Evolutionary conservation across 2,113 vertebrate genomes (phyloP).

Genomic region (Rhinoderma darwinii): DNA sequence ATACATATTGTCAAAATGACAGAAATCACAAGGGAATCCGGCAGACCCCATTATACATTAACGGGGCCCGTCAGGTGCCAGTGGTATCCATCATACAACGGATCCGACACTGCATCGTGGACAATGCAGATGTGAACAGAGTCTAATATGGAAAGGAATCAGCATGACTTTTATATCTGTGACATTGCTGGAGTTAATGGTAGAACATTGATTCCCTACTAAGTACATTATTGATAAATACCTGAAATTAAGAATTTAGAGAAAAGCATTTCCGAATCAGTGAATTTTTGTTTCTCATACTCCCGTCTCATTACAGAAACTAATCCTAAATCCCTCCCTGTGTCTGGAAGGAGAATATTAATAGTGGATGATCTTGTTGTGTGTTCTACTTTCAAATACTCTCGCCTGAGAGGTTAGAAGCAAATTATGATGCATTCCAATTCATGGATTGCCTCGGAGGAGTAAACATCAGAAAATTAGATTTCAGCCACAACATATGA

Average conservation of each 20-base stretch:
- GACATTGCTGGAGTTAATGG: not conserved
- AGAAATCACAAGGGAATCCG: too few species aligned
- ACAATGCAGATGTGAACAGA: too few species aligned
- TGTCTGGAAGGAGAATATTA: conserved; percentile 46
- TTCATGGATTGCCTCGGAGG: conserved; percentile 23
- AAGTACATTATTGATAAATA: conserved; percentile 14
- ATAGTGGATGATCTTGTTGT: conserved; percentile 40
- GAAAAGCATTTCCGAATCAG: conserved; percentile 26
- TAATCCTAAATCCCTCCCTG: not conserved
- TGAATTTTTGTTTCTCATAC: conserved; percentile 23
- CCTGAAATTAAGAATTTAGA: conserved; percentile 39
- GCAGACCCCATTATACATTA: too few species aligned
- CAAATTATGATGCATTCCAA: conserved; percentile 25
- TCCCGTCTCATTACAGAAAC: conserved; percentile 37
- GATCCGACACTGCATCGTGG: too few species aligned
- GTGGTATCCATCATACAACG: too few species aligned
- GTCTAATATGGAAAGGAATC: not conserved
- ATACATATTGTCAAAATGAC: too few species aligned
- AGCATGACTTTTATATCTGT: not conserved
- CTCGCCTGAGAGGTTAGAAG: conserved; percentile 31
- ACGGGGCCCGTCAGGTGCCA: too few species aligned
- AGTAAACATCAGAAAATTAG: conserved; percentile 25
- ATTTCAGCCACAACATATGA: conserved; percentile 26
- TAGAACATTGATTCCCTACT: not conserved
- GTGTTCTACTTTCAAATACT: conserved; percentile 31